A percentile compares a stretch with the other conserved stretches of the same genome.
These are phyloP conservation scores for Cheilosia variabilis DNA, from an alignment of 2,888 invertebrate genomes.

Conservation along the genomic window DNA sequence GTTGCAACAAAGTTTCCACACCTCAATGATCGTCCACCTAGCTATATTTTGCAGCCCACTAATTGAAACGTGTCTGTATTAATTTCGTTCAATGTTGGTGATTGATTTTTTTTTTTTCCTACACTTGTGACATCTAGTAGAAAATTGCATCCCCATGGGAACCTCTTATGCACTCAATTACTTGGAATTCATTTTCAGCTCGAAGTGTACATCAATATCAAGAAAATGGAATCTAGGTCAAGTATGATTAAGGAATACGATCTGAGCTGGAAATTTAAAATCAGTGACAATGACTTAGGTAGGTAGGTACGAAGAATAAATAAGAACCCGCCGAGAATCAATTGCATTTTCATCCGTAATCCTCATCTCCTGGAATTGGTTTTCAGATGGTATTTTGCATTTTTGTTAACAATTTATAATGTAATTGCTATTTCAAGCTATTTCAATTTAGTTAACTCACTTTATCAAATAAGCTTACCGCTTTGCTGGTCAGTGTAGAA, in stretches of 20 bases:
- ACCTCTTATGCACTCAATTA: conserved; percentile 49
- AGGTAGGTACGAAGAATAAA: conserved; percentile 9
- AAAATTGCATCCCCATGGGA: conserved; percentile 44
- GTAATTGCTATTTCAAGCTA: background rate
- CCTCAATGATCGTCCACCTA: background rate
- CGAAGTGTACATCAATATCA: conserved; percentile 34
- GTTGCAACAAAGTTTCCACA: too few relatives aligned
- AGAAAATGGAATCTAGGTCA: conserved; percentile 41
- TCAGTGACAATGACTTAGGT: conserved; percentile 38
- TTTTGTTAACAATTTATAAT: background rate
- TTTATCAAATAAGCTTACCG: background rate
- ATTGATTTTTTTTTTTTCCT: conserved; percentile 49
- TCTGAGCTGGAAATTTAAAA: conserved; percentile 39
- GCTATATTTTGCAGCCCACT: conserved; percentile 8
- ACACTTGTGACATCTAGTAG: conserved; percentile 40
- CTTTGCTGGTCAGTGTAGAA: too few relatives aligned
- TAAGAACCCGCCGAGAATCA: conserved; percentile 12
- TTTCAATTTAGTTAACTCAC: background rate
- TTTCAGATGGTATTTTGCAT: conserved; percentile 9
- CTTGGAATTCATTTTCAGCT: conserved; percentile 47
- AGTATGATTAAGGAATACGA: conserved; percentile 26
- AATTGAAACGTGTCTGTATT: conserved; percentile 44
- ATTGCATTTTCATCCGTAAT: conserved; percentile 13
- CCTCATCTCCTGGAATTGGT: conserved; percentile 2
- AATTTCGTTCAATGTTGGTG: conserved; percentile 41